Evolutionary conservation across 2,113 vertebrate genomes (phyloP).

Genomic region (Alaudala cheleensis): DNA sequence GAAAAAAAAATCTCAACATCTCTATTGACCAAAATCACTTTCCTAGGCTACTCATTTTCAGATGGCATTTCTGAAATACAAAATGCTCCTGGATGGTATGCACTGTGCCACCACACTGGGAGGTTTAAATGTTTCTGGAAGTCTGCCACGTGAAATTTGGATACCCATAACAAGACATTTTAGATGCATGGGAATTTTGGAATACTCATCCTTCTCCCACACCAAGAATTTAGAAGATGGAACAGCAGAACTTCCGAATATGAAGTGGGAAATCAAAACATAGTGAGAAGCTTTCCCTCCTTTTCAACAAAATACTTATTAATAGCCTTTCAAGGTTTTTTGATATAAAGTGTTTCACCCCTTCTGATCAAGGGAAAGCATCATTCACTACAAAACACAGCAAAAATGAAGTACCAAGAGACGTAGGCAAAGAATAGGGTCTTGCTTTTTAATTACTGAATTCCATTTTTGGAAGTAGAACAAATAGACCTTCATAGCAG

Average conservation of each 20-base stretch:
- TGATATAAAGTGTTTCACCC: background rate
- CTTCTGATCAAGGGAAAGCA: background rate
- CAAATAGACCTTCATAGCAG: background rate
- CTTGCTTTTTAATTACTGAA: background rate
- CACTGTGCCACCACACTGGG: background rate
- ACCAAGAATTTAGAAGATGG: background rate
- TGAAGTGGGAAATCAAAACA: background rate
- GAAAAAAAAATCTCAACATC: background rate
- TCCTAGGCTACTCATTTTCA: background rate
- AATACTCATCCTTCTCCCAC: background rate
- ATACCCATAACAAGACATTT: background rate
- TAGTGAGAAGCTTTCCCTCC: background rate
- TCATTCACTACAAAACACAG: background rate
- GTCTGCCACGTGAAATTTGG: background rate
- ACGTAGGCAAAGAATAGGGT: background rate
- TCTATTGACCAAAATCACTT: background rate
- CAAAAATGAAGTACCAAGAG: background rate
- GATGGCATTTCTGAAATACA: background rate
- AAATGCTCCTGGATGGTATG: background rate
- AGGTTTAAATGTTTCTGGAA: background rate
- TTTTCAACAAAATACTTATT: background rate
- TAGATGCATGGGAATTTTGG: background rate
- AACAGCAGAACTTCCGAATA: background rate
- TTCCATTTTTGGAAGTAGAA: background rate
- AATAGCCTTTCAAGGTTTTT: background rate